A percentile compares a stretch with the other conserved stretches of the same genome.
Conservation (phyloP, 1,140 invertebrate genomes). For the Ceratitis capitata region DNA sequence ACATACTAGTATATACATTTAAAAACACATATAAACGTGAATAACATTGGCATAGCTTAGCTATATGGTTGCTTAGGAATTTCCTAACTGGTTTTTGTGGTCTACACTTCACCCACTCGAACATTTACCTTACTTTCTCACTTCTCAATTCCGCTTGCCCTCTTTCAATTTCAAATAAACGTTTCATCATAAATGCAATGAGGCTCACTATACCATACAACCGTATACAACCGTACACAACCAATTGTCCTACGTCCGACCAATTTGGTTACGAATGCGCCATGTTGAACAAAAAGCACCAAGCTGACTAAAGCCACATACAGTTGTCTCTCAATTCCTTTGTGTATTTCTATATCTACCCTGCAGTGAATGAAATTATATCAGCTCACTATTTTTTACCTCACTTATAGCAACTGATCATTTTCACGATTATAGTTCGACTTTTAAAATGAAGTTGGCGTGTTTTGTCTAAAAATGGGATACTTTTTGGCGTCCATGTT, state of each 20-base stretch:
- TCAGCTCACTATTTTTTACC: no score
- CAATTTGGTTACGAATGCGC: neutral
- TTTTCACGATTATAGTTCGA: no score
- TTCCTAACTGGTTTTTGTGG: slow-evolving; percentile 21
- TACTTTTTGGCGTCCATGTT: no score
- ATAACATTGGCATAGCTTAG: neutral
- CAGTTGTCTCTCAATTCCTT: neutral
- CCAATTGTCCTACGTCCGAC: no score
- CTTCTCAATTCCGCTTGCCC: neutral
- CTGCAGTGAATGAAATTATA: no score
- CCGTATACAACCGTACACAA: neutral
- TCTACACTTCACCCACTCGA: neutral
- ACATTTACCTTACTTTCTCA: neutral
- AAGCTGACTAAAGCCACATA: neutral
- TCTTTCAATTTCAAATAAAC: slow-evolving; percentile 25
- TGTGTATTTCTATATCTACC: no score
- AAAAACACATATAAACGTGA: no score
- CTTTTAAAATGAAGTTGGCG: no score
- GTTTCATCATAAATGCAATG: slow-evolving; percentile 35
- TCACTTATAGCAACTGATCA: no score
- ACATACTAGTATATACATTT: neutral
- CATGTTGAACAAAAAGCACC: slow-evolving; percentile 8
- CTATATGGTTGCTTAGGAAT: slow-evolving; percentile 11
- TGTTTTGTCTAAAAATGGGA: no score
- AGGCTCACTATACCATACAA: neutral